Percentiles rank a stretch among this genome's conserved stretches.
These are phyloP conservation scores for Corapipo altera DNA, from an alignment of 2,113 vertebrate genomes.

Conservation along the genomic window DNA sequence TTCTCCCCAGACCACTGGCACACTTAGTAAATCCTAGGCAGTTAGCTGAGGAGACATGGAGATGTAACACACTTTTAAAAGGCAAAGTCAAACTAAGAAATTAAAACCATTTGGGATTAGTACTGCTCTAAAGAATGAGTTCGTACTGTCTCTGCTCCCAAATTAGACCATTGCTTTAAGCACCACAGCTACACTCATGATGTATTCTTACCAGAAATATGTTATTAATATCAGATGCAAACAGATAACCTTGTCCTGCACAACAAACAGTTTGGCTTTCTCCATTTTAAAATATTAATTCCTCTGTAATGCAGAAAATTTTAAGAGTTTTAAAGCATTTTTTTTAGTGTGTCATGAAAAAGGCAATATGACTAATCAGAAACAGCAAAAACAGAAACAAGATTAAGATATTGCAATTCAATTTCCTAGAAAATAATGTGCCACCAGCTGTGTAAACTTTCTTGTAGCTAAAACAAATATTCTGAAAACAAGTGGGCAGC, in stretches of 20 bases:
- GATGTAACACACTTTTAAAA: not conserved
- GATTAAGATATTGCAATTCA: not conserved
- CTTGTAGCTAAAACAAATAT: constrained; percentile 26
- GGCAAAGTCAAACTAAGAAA: not conserved
- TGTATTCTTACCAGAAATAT: not conserved
- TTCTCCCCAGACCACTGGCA: not conserved
- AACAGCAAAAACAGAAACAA: constrained; percentile 21
- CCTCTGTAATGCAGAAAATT: not conserved
- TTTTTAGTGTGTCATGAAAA: not conserved
- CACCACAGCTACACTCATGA: not conserved
- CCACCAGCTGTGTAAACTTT: constrained; percentile 43
- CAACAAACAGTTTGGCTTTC: not conserved
- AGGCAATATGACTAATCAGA: not conserved
- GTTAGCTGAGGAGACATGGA: not conserved
- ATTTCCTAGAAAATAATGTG: constrained; percentile 56
- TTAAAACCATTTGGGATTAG: not conserved
- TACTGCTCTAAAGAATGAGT: not conserved
- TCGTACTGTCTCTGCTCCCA: not conserved
- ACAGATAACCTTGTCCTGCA: not conserved
- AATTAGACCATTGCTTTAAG: not conserved
- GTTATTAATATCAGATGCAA: not conserved
- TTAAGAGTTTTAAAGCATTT: not conserved
- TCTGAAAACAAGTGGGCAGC: constrained; percentile 21
- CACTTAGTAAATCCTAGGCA: not conserved
- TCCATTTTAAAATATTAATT: not conserved